Evolutionary conservation across 2,113 vertebrate genomes (phyloP).

Genomic region (Callocephalon fimbriatum): DNA sequence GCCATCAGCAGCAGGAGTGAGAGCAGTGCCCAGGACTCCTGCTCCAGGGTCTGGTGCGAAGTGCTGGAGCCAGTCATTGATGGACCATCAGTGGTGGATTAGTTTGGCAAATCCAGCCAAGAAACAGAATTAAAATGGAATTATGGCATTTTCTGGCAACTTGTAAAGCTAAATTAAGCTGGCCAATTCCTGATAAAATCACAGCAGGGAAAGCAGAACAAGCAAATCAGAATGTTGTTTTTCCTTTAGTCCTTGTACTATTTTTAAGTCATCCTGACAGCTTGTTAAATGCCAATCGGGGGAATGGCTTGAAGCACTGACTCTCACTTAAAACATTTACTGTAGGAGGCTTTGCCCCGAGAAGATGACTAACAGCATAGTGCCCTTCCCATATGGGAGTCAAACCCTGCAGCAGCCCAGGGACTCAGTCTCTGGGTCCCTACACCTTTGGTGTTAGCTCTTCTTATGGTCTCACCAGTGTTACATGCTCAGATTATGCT

Average conservation of each 20-base stretch:
- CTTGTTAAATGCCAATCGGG: conserved; percentile 29
- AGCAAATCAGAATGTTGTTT: conserved; percentile 52
- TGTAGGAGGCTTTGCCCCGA: not conserved
- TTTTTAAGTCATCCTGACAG: conserved; percentile 43
- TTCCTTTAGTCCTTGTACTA: conserved; percentile 22
- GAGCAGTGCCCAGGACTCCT: not conserved
- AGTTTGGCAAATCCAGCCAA: not conserved
- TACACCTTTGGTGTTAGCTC: not conserved
- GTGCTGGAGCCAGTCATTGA: not conserved
- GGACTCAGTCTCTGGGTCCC: not conserved
- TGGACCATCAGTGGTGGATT: not conserved
- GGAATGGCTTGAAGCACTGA: not conserved
- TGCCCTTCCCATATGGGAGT: not conserved
- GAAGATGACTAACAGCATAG: not conserved
- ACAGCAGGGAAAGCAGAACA: conserved; percentile 58
- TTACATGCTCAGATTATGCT: fast-evolving
- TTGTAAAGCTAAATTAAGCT: conserved; percentile 30
- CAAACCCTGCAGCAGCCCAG: not conserved
- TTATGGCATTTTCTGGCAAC: conserved; percentile 59
- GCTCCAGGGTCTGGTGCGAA: fast-evolving
- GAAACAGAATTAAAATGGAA: conserved; percentile 5
- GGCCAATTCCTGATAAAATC: conserved; percentile 44
- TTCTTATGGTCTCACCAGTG: fast-evolving
- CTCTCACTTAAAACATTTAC: not conserved
- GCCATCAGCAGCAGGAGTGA: fast-evolving